Evolutionary conservation across 37 sponge, comb jelly and placozoan genomes (phyloP), one percentile per base, ranked within the genome.

Genomic region (Oscarella lobularis): DNA sequence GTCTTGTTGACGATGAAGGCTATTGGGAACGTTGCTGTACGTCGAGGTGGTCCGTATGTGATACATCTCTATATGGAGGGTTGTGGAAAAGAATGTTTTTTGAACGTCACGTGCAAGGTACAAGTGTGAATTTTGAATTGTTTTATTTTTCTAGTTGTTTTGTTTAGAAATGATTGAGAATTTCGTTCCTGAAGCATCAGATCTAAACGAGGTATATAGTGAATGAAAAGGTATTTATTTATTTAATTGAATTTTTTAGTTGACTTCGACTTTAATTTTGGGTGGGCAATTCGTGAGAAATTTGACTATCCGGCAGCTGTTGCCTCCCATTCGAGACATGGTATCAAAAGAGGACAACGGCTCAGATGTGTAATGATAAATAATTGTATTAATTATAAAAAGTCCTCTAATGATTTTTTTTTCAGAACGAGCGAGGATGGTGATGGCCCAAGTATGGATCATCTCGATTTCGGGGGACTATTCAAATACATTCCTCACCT

Each of bases 31-130:
- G 87, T 37, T 83, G 96, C 73, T 95, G 93, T 40, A 78, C 81
- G 35, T 34, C 78, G 0, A 79, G 93, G 29, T 95, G 96, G 96
- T 33, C 69, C 9, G 77, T 92, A 6, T 95, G 96, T 79, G 87
- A 92, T 55, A 76, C 86, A 4, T 73, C 71, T 34, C 74, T 77
- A n/a, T 81, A 95, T 68, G 82, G 77, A 38, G 39, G 74, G 33
- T 65, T 39, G n/a, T 95, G 96, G 96, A 95, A 92, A 81, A 86
- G 85, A 70, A 91, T 95, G 96, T 91, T 74, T 66, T 92, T 95
- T 79, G 90, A 95, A 74, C 80, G 90, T 41, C 79, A 95, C 69
- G 38, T 84, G 33, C 81, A 91, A 72, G 90, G 81, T 80, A 30
- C 31, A 36, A 55, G 35, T 9, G 9, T 9, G 29, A 38, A 35